phyloP scores from a whole-genome alignment of 2,797 vertebrate genomes.

The Chaunax sp. region DNA sequence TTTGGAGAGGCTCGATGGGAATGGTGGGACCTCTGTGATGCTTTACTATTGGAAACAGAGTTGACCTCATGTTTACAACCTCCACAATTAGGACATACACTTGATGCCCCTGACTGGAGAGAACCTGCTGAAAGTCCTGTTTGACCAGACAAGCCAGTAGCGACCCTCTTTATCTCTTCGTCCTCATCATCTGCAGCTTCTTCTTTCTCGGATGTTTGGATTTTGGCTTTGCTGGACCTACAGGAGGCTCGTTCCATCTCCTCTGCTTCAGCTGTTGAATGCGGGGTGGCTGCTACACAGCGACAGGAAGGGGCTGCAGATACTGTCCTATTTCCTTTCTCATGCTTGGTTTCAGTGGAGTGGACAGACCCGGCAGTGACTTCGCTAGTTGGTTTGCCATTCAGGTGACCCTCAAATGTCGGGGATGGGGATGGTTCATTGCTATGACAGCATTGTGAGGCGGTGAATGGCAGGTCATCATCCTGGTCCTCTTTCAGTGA shows the following conservation, averaged over 20 bases:
- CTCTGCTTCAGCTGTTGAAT: slow-evolving; percentile 40
- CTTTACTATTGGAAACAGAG: slow-evolving; percentile 40
- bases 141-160: slow-evolving; percentile 57
- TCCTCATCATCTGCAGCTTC: slow-evolving; percentile 55
- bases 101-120: slow-evolving; percentile 59
- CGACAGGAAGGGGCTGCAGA: slow-evolving; percentile 60
- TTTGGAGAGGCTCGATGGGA: slow-evolving; percentile 31
- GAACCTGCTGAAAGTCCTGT: slow-evolving; percentile 60
- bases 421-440: slow-evolving; percentile 62
- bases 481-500: slow-evolving; percentile 80
- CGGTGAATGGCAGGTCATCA: slow-evolving; percentile 76
- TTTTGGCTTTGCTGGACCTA: slow-evolving; percentile 48
- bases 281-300: slow-evolving; percentile 38
- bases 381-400: slow-evolving; percentile 49
- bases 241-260: slow-evolving; percentile 42
- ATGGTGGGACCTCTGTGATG: slow-evolving; percentile 48
- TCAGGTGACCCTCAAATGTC: slow-evolving; percentile 31
- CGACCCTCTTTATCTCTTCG: slow-evolving; percentile 57
- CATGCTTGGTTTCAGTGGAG: slow-evolving; percentile 21
- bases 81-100: slow-evolving; percentile 73
- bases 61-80: slow-evolving; percentile 58
- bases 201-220: slow-evolving; percentile 39
- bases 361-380: slow-evolving; percentile 27
- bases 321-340: slow-evolving; percentile 37
- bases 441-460: slow-evolving; percentile 77